Base-by-base conservation (phyloP, 1,140 invertebrate genomes). In the Lordiphosa stackelbergi region DNA sequence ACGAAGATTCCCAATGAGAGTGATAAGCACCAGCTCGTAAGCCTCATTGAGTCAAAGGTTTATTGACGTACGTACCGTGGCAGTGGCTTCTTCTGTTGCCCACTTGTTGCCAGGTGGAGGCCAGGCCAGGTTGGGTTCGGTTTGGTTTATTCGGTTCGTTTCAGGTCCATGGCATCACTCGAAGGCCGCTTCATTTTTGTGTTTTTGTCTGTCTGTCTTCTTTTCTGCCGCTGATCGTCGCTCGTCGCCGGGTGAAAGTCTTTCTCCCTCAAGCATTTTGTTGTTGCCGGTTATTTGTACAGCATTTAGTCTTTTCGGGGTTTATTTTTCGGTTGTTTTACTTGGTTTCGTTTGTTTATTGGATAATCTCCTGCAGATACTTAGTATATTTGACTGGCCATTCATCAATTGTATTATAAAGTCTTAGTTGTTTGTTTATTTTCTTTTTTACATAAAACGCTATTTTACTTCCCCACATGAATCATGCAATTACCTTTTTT, bases 201-300 rank as follows among this genome's bases (percentile, higher is more conserved):
- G 42, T 60, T 35, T 40, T 40, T 55, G 35, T 38, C 41, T 55
- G 12, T 71, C 19, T 58, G 16, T 46, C 22, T 19, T 22, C 51
- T 57, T 68, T 72, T 73, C 59, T 53, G 43, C 38, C 35, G 47
- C 28, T 8, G 28, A 31, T 31, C 28, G 72, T 64, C 55, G 47
- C 57, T 74, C 68, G 74, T 72, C 58, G 59, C 68, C 57, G 79
- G 79, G 79, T 85, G 79, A 85, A 85, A 85, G 79, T 85, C 79
- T 85, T 85, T 85, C 79, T 72, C 79, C 71, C 79, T 61, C 61
- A 48, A 85, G 74, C 71, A 68, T 56, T 61, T 74, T 75, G 59
- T 72, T 75, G 72, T 83, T 81, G 75, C 28, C 28, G 28, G n/a
- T 46, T 74, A 74, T 79, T 71, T 81, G 75, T 81, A 71, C 69